Conservation (phyloP, 2,113 vertebrate species). For the Phalacrocorax carbo region DNA sequence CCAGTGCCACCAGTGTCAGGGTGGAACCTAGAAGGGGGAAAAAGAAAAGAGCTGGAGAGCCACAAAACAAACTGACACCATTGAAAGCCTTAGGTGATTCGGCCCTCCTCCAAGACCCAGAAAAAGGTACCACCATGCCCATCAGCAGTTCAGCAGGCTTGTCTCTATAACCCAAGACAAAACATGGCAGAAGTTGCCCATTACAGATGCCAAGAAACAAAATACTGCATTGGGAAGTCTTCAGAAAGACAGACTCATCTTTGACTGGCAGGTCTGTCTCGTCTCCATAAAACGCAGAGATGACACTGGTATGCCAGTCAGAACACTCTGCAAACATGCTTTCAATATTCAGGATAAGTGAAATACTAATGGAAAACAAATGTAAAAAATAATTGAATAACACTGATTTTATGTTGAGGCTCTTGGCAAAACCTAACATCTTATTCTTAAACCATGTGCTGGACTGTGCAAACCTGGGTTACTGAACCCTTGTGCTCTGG, state of each 20-base stretch:
- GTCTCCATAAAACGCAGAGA: rapidly evolving
- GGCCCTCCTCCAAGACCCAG: background rate
- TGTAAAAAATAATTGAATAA: background rate
- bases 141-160: background rate
- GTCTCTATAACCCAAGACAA: background rate
- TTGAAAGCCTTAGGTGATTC: background rate
- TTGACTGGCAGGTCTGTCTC: background rate
- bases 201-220: background rate
- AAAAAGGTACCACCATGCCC: background rate
- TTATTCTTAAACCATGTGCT: background rate
- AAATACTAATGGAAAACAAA: background rate
- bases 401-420: background rate
- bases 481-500: background rate
- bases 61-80: background rate
- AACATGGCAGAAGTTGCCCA: rapidly evolving
- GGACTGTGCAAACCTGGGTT: background rate
- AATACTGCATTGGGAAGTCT: background rate
- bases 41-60: background rate
- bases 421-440: background rate
- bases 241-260: background rate
- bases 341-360: background rate
- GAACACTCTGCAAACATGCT: background rate
- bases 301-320: background rate
- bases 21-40: background rate
- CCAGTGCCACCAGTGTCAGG: background rate